These are phyloP conservation scores for Pterocles burchelli DNA, from an alignment of 2,113 vertebrate species.

Conservation along the genomic window DNA sequence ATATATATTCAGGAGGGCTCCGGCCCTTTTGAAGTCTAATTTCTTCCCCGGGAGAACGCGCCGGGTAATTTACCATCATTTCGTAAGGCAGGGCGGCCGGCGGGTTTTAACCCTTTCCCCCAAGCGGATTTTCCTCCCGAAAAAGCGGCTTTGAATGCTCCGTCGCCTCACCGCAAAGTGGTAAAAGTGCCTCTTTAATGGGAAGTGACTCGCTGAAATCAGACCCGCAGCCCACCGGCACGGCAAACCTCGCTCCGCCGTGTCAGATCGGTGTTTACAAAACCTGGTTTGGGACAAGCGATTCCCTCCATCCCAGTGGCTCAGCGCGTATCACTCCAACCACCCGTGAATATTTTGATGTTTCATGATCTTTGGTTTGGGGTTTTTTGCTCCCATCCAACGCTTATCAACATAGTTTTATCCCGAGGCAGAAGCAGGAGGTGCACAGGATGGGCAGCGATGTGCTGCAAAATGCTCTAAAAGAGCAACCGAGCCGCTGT, in stretches of 20 bases:
- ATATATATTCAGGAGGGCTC: slow-evolving; percentile 63
- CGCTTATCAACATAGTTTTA: background rate
- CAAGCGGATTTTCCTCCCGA: background rate
- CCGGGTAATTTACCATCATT: slow-evolving; percentile 64
- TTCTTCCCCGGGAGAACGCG: slow-evolving; percentile 64
- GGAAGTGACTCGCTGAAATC: background rate
- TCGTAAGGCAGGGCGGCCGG: background rate
- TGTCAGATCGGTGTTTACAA: background rate
- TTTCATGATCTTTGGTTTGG: background rate
- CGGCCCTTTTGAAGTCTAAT: slow-evolving; percentile 62
- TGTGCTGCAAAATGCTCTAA: background rate
- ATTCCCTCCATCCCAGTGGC: background rate
- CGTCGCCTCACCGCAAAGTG: background rate
- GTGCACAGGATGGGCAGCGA: background rate
- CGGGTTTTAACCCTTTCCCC: slow-evolving; percentile 41
- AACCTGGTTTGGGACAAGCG: background rate
- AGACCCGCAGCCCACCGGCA: background rate
- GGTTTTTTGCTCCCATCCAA: background rate
- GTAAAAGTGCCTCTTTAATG: background rate
- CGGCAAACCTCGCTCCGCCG: background rate
- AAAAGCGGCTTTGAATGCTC: background rate
- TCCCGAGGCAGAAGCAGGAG: background rate
- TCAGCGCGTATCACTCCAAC: background rate
- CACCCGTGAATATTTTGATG: background rate
- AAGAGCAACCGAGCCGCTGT: background rate